A percentile compares a stretch with the other conserved stretches of the same genome.
Conservation (phyloP, 1,140 invertebrate genomes). For the Drosophila pachea region DNA sequence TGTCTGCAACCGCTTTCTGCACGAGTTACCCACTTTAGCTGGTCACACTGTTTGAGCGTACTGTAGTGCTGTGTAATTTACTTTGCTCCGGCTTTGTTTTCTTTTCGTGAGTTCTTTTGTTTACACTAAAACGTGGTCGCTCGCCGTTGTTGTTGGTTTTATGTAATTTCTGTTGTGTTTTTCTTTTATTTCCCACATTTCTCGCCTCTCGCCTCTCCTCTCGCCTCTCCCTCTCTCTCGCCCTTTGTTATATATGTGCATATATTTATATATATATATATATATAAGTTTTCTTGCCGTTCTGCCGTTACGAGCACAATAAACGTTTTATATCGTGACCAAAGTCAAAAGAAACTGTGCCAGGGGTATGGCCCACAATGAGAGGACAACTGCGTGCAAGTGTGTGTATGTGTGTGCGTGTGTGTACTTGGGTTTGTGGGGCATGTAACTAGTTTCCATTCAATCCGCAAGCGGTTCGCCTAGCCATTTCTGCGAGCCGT, state of each 20-base stretch:
- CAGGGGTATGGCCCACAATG: constrained; percentile 70
- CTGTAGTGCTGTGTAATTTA: constrained; percentile 53
- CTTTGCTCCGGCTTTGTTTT: constrained; percentile 62
- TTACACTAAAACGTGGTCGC: constrained; percentile 55
- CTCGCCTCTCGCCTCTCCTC: too few relatives aligned
- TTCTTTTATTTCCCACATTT: constrained; percentile 8
- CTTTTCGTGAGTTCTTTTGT: constrained; percentile 62
- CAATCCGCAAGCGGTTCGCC: not conserved
- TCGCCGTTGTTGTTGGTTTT: constrained; percentile 32
- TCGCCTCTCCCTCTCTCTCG: too few relatives aligned
- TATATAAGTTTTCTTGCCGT: constrained; percentile 34
- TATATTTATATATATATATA: constrained; percentile 34
- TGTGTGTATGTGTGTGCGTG: constrained; percentile 29
- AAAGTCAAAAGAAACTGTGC: constrained; percentile 76
- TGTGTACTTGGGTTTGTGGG: constrained; percentile 31
- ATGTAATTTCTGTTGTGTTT: constrained; percentile 43
- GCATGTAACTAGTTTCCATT: constrained; percentile 27
- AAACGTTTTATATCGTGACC: constrained; percentile 76
- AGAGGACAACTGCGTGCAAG: constrained; percentile 21
- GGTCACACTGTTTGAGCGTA: not conserved
- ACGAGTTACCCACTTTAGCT: not conserved
- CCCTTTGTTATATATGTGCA: constrained; percentile 31
- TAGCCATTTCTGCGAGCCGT: not conserved
- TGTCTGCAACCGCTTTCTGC: too few relatives aligned
- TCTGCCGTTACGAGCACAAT: constrained; percentile 59